Conservation (phyloP, 1,140 invertebrate species). For the Gonioctena quinquepunctata region DNA sequence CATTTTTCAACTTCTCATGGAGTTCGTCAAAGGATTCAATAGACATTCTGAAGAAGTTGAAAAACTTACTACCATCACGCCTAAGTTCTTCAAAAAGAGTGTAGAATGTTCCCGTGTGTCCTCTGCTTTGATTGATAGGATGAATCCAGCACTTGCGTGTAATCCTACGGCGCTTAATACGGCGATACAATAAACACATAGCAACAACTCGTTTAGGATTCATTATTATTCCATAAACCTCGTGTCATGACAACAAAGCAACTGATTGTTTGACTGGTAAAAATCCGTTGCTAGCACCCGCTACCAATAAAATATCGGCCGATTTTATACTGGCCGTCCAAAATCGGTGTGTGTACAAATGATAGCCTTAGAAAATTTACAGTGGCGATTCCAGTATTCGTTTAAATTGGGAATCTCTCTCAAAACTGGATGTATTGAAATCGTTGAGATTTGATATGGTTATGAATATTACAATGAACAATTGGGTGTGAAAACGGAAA, state of each 20-base stretch:
- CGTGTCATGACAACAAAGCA: background rate
- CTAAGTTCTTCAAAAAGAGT: constrained; percentile 11
- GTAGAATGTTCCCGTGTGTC: constrained; percentile 12
- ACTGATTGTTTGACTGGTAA: background rate
- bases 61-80: constrained; percentile 7
- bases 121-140: constrained; percentile 21
- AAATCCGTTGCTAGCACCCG: background rate
- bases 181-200: constrained; percentile 13
- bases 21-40: constrained; percentile 8
- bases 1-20: background rate
- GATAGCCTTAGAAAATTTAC: background rate
- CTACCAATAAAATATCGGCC: background rate
- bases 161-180: background rate
- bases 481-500: too few relatives aligned
- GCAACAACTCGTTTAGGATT: constrained; percentile 13
- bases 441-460: too few relatives aligned
- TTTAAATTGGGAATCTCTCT: too few relatives aligned
- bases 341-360: background rate
- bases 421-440: too few relatives aligned
- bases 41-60: constrained; percentile 16
- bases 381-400: too few relatives aligned
- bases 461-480: too few relatives aligned
- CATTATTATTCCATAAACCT: constrained; percentile 4
- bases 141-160: constrained; percentile 12
- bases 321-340: background rate